phyloP scores from a whole-genome alignment of 2,113 vertebrate species.

The Alosa alosa region DNA sequence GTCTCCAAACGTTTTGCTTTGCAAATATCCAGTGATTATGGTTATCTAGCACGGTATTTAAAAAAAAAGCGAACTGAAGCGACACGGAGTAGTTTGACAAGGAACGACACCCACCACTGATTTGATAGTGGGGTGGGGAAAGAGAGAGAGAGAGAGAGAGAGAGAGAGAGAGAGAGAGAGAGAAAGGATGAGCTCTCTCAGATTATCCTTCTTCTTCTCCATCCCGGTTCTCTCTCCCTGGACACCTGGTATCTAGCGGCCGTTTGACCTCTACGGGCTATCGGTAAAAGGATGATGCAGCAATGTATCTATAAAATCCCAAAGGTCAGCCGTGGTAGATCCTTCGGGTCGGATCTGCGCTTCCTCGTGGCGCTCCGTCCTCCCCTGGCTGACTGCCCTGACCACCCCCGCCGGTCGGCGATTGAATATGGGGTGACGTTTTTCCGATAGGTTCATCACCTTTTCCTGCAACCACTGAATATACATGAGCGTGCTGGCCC shows the following conservation, averaged over 20 bases:
- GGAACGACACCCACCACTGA: background rate
- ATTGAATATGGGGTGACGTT: constrained; percentile 67
- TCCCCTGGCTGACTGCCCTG: constrained; percentile 52
- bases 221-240: background rate
- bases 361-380: constrained; percentile 49
- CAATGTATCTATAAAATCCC: constrained; percentile 52
- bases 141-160: background rate
- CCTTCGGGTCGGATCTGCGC: constrained; percentile 47
- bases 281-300: constrained; percentile 56
- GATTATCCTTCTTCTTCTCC: background rate
- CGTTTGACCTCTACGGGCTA: constrained; percentile 42
- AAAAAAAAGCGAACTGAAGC: background rate
- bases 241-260: constrained; percentile 25
- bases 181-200: background rate
- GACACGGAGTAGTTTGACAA: background rate
- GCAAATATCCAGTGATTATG: background rate
- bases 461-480: constrained; percentile 66
- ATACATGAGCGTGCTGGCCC: constrained; percentile 60
- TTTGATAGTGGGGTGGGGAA: background rate
- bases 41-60: background rate
- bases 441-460: constrained; percentile 72
- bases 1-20: background rate
- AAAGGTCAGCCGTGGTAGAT: constrained; percentile 51
- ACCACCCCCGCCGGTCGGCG: constrained; percentile 34
- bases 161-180: too few relatives aligned